phyloP scores from a whole-genome alignment of 2,888 invertebrate species.

The Cryptocheilus praepositus region DNA sequence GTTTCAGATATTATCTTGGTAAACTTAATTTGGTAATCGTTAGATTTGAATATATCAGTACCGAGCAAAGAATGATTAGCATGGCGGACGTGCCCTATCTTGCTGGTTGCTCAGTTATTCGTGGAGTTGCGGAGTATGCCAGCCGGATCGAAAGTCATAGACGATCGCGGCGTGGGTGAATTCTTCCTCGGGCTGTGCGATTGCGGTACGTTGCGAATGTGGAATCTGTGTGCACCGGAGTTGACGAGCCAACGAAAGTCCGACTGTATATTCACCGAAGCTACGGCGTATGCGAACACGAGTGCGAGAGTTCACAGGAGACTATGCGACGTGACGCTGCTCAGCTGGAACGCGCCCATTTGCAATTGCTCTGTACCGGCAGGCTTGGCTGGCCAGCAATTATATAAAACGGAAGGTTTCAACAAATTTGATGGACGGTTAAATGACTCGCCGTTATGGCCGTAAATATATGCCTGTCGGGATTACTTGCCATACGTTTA shows the following conservation, averaged over 20 bases:
- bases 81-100: too few relatives aligned
- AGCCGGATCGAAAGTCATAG: constrained; percentile 24
- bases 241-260: constrained; percentile 61
- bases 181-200: constrained; percentile 75
- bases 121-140: constrained; percentile 52
- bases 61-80: too few relatives aligned
- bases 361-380: constrained; percentile 63
- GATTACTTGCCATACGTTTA: background rate
- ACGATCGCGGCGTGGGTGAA: constrained; percentile 54
- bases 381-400: constrained; percentile 62
- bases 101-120: constrained; percentile 49
- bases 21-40: too few relatives aligned
- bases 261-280: constrained; percentile 69
- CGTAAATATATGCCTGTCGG: background rate
- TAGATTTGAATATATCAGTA: too few relatives aligned
- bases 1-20: too few relatives aligned
- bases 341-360: constrained; percentile 51
- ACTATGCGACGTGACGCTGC: constrained; percentile 73
- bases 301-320: constrained; percentile 73
- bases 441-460: background rate
- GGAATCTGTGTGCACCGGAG: constrained; percentile 72
- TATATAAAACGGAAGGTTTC: constrained; percentile 70
- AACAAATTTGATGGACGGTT: background rate
- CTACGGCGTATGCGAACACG: constrained; percentile 54
- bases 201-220: constrained; percentile 68